Evolutionary conservation across 2,888 invertebrate genomes (phyloP).

Genomic region (Rotaria socialis): DNA sequence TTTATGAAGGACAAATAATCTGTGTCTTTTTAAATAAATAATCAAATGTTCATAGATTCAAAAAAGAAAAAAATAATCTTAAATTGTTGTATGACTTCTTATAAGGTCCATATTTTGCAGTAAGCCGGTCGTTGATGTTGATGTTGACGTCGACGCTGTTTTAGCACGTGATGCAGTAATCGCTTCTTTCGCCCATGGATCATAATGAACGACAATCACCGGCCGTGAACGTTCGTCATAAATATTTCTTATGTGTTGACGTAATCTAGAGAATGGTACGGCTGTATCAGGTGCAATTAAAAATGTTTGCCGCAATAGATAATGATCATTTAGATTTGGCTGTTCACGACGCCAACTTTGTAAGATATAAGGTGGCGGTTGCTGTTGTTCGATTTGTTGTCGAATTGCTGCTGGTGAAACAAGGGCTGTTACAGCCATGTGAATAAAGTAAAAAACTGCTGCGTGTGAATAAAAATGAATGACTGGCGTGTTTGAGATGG

Average conservation of each 20-base stretch:
- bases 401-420: not conserved
- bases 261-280: not conserved
- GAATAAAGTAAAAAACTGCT: no score
- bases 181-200: constrained; percentile 32
- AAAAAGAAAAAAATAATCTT: not conserved
- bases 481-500: not conserved
- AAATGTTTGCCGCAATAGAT: constrained; percentile 11
- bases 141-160: not conserved
- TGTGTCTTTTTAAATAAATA: not conserved
- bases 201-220: not conserved
- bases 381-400: constrained; percentile 1
- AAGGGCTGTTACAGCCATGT: not conserved
- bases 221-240: not conserved
- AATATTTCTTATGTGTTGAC: not conserved
- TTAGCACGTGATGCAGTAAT: not conserved
- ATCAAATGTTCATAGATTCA: no score
- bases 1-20: not conserved
- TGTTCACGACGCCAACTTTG: constrained; percentile 35
- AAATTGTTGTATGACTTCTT: not conserved
- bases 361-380: not conserved
- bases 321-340: not conserved
- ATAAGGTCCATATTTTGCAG: not conserved
- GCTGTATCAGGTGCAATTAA: constrained; percentile 17
- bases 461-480: not conserved
- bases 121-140: not conserved